Evolutionary conservation across 2,797 vertebrate species (phyloP).

Genomic region (Hyperoplus lanceolatus): DNA sequence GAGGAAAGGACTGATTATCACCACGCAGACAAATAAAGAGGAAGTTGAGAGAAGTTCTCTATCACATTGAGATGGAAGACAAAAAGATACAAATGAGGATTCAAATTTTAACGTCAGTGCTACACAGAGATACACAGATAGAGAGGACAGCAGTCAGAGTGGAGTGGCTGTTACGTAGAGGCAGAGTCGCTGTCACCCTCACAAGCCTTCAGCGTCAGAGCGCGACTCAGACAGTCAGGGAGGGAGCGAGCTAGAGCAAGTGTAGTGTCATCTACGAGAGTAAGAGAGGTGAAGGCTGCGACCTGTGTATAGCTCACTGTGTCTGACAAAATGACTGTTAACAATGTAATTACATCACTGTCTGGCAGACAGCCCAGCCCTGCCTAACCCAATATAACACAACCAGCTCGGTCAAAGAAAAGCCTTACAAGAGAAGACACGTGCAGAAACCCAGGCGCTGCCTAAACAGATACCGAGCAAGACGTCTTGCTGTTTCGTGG

Average conservation of each 20-base stretch:
- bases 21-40: not conserved
- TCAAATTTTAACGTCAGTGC: too few relatives aligned
- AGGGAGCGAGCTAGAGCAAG: slow-evolving; percentile 36
- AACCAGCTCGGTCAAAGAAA: slow-evolving; percentile 40
- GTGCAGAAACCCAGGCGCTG: not conserved
- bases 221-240: slow-evolving; percentile 18
- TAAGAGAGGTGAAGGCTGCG: slow-evolving; percentile 61
- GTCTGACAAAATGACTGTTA: slow-evolving; percentile 71
- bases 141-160: too few relatives aligned
- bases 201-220: slow-evolving; percentile 39
- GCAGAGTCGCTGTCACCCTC: slow-evolving; percentile 27
- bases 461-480: not conserved
- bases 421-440: slow-evolving; percentile 38
- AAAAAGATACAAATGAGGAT: not conserved
- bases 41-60: not conserved
- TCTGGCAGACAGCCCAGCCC: slow-evolving; percentile 63
- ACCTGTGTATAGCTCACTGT: slow-evolving; percentile 57
- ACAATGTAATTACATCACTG: slow-evolving; percentile 73
- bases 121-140: too few relatives aligned
- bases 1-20: not conserved
- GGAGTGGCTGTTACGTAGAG: not conserved
- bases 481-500: not conserved
- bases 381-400: slow-evolving; percentile 49
- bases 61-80: slow-evolving; percentile 9
- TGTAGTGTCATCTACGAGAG: slow-evolving; percentile 66